Percentiles rank a stretch among this genome's conserved stretches.
Evolutionary conservation across 2,113 vertebrate genomes (phyloP).

Genomic region (Cryptomyrus ogoouensis): DNA sequence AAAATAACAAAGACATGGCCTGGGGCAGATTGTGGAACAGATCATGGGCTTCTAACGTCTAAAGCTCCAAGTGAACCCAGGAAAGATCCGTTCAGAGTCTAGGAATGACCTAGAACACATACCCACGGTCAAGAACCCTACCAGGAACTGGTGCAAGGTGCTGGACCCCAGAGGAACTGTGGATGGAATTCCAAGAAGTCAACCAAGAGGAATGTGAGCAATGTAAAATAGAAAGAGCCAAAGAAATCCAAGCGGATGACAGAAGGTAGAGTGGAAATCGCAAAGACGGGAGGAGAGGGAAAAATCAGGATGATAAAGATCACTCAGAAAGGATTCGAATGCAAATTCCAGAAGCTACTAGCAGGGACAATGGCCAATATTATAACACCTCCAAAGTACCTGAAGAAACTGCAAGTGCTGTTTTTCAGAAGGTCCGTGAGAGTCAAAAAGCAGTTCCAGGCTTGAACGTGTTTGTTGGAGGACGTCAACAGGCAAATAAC

Average conservation of each 20-base stretch:
- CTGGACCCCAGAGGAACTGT: neutral
- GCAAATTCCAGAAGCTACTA: neutral
- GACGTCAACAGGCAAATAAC: neutral
- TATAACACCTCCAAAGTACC: neutral
- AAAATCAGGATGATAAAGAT: neutral
- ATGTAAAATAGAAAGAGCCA: neutral
- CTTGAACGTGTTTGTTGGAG: neutral
- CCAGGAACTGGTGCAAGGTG: neutral
- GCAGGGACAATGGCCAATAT: neutral
- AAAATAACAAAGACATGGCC: neutral
- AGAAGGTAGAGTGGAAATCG: neutral
- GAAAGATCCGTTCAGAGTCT: neutral
- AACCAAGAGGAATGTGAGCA: neutral
- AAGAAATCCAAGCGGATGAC: neutral
- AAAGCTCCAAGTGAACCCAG: neutral
- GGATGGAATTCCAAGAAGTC: neutral
- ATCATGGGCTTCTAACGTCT: neutral
- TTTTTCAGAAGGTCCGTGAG: neutral
- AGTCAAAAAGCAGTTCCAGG: neutral
- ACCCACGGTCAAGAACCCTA: neutral
- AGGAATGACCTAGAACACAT: neutral
- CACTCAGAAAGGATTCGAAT: neutral
- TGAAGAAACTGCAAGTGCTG: neutral
- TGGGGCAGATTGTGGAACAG: neutral
- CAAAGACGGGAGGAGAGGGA: neutral